Evolutionary conservation across 2,113 vertebrate species (phyloP), one percentile per base, ranked within the genome.

Genomic region (Naja naja): DNA sequence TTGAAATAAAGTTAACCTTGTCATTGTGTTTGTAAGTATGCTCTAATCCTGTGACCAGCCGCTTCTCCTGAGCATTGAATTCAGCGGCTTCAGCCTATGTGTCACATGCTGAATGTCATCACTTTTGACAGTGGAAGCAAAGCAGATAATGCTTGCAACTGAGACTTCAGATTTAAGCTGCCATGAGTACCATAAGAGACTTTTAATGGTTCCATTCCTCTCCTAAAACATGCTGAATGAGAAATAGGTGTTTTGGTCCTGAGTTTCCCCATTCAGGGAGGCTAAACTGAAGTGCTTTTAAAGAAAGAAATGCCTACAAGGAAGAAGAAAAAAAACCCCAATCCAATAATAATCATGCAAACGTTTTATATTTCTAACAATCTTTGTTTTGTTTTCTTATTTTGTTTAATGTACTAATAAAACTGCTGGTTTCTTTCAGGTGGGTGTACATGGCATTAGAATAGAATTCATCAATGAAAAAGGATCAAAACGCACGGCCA

Each of bases 381-480:
- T 94, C 25, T 94, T 93, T 91, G 45, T 93, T 88, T 95, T 89
- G 90, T 93, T 93, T 69, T 93, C 89, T 58, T 93, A 85, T 90
- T 94, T 93, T 43, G 87, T 74, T 22, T 11, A 27, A 52, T 96
- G 87, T 96, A 91, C 97, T 98, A 97, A 98, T 92, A 89, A 95
- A 97, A 96, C 94, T 98, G 96, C 96, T 86, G 0, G 39, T 98
- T 96, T 98, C 97, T 98, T 98, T 94, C 97, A 99, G 99, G 99
- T 99, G 98, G 99, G 99, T 98, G 98, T 99, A 96, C 99, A 99
- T 96, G 99, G 99, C 98, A 99, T 99, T 99, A 99, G 99, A 98
- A 99, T 99, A 99, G 99, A 99, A 97, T 99, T 99, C 99, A 99
- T 99, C 99, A 99, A 99, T 98, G 99, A 99, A 98, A 99, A 99